Percentiles rank a stretch among this genome's conserved stretches.
phyloP scores from a whole-genome alignment of 2,797 vertebrate genomes.

The Hapalemur alaotrensis region DNA sequence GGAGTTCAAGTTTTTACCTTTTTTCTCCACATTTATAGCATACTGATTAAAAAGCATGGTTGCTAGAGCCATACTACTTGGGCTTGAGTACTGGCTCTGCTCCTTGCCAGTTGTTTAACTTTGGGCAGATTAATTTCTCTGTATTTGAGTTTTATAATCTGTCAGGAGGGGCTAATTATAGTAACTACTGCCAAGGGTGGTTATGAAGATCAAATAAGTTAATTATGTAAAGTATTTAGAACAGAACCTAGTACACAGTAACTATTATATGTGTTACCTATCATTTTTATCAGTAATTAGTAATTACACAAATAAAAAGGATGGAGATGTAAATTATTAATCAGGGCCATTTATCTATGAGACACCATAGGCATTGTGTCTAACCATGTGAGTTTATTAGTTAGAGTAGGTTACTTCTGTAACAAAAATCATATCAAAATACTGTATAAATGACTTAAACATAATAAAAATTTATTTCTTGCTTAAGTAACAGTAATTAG shows the following conservation, averaged over 20 bases:
- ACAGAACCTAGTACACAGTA: not conserved
- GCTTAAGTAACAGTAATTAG: not conserved
- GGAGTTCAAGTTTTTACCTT: not conserved
- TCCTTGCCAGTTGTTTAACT: not conserved
- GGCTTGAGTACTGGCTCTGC: not conserved
- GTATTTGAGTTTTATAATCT: constrained; percentile 17
- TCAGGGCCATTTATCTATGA: not conserved
- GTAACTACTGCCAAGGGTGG: not conserved
- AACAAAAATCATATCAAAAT: not conserved
- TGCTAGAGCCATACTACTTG: not conserved
- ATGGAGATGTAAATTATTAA: not conserved
- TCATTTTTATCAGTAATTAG: constrained; percentile 39
- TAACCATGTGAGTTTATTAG: not conserved
- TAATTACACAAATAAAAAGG: not conserved
- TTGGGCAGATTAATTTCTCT: not conserved
- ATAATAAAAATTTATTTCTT: not conserved
- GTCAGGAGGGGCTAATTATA: not conserved
- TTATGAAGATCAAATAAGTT: not conserved
- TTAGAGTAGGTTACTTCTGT: not conserved
- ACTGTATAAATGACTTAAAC: not conserved
- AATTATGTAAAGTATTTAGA: constrained; percentile 30
- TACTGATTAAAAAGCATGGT: not conserved
- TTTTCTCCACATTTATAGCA: not conserved
- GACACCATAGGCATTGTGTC: not conserved
- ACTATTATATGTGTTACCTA: not conserved